These are phyloP conservation scores for Arctopsyche grandis DNA, from an alignment of 1,140 invertebrate species.

Conservation along the genomic window DNA sequence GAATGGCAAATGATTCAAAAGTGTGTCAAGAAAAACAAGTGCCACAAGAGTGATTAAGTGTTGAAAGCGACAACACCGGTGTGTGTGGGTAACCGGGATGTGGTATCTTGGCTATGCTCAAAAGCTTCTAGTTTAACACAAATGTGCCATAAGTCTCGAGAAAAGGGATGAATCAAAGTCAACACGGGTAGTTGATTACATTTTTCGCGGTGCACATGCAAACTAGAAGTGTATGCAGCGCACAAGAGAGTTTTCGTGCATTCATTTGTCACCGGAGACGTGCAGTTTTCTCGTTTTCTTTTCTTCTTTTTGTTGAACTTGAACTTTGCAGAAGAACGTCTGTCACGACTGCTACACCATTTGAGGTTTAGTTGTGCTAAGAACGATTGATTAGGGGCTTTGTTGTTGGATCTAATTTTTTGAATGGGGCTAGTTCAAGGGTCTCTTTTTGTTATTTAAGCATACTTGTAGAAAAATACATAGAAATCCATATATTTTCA, in stretches of 20 bases:
- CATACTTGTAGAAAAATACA: too few relatives aligned
- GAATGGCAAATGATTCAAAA: too few relatives aligned
- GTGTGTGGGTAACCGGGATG: too few relatives aligned
- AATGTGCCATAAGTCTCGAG: neutral
- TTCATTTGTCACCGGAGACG: constrained; percentile 4
- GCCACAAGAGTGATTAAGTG: too few relatives aligned
- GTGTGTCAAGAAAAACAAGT: too few relatives aligned
- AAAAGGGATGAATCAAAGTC: neutral
- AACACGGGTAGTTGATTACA: neutral
- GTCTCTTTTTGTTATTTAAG: too few relatives aligned
- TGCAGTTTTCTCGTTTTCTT: neutral
- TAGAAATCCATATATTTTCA: too few relatives aligned
- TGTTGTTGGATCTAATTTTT: too few relatives aligned
- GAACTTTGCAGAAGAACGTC: constrained; percentile 2
- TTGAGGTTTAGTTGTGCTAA: neutral
- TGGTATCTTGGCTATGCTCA: too few relatives aligned
- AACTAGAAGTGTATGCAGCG: neutral
- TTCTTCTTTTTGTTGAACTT: neutral
- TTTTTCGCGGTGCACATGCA: constrained; percentile 1
- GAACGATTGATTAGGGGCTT: neutral
- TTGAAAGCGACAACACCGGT: too few relatives aligned
- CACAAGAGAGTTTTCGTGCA: neutral
- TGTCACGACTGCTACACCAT: neutral
- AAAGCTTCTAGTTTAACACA: too few relatives aligned
- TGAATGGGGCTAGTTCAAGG: too few relatives aligned